Percentiles rank a stretch among this genome's conserved stretches.
Evolutionary conservation across 2,113 vertebrate genomes (phyloP).

Genomic region (Mirza zaza): DNA sequence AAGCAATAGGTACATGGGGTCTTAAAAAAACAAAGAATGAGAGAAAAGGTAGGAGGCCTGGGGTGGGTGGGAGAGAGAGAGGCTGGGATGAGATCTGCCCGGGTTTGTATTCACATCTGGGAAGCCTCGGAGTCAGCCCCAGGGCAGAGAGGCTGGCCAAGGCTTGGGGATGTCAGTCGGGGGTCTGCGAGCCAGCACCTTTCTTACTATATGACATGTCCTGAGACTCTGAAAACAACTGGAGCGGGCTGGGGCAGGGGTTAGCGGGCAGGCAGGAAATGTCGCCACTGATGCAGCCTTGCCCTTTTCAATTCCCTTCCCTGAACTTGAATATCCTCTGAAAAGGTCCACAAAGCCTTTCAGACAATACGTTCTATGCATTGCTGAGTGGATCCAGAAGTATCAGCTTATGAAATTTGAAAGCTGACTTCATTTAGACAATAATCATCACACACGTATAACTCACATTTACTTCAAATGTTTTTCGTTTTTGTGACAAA

Average conservation of each 20-base stretch:
- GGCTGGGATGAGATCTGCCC: accelerated
- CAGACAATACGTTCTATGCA: accelerated
- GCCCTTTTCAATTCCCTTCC: neutral
- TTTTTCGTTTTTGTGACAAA: neutral
- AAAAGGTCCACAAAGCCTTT: neutral
- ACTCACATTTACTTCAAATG: neutral
- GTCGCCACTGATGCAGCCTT: neutral
- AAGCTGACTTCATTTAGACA: neutral
- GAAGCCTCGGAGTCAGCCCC: accelerated
- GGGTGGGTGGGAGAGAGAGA: accelerated
- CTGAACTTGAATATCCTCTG: neutral
- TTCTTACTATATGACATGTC: neutral
- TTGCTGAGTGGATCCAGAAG: neutral
- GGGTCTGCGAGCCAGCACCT: accelerated
- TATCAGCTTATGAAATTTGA: neutral
- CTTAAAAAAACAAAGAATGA: too few species aligned
- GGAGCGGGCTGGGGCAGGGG: neutral
- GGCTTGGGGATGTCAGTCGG: accelerated
- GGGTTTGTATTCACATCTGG: accelerated
- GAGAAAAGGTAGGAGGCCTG: neutral
- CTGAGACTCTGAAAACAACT: neutral
- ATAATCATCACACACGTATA: neutral
- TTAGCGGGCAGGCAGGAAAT: neutral
- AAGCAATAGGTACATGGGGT: neutral
- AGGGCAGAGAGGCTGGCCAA: neutral